phyloP scores from a whole-genome alignment of 2,113 vertebrate genomes.

The Conger conger region DNA sequence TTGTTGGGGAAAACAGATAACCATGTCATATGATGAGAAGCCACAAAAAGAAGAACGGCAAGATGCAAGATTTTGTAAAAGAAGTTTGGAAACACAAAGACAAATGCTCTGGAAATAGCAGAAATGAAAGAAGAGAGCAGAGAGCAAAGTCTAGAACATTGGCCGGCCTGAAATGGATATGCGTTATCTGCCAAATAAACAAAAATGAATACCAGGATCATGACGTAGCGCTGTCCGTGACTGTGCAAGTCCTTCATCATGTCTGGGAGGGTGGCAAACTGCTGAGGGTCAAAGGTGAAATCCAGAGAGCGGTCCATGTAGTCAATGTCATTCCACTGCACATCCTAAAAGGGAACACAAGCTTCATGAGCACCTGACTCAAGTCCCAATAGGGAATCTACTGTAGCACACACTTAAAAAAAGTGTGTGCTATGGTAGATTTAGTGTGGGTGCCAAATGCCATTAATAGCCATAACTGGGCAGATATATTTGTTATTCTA shows the following conservation, averaged over 20 bases:
- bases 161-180: background rate
- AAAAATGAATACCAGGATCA: conserved; percentile 76
- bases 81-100: background rate
- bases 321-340: conserved; percentile 78
- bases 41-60: background rate
- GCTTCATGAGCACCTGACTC: background rate
- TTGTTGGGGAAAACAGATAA: background rate
- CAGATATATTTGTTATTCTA: background rate
- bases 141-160: background rate
- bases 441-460: background rate
- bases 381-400: background rate
- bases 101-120: background rate
- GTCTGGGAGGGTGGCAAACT: conserved; percentile 71
- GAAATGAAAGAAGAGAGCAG: background rate
- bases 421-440: background rate
- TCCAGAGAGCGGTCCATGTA: conserved; percentile 83
- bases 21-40: background rate
- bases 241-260: conserved; percentile 73
- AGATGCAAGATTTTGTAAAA: background rate
- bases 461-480: background rate
- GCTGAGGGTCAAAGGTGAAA: conserved; percentile 73
- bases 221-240: conserved; percentile 70
- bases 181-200: background rate
- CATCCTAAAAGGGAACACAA: conserved; percentile 66
- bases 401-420: background rate